phyloP scores from a whole-genome alignment of 92 coral and sea anemone species.

The Palythoa grandiflora region DNA sequence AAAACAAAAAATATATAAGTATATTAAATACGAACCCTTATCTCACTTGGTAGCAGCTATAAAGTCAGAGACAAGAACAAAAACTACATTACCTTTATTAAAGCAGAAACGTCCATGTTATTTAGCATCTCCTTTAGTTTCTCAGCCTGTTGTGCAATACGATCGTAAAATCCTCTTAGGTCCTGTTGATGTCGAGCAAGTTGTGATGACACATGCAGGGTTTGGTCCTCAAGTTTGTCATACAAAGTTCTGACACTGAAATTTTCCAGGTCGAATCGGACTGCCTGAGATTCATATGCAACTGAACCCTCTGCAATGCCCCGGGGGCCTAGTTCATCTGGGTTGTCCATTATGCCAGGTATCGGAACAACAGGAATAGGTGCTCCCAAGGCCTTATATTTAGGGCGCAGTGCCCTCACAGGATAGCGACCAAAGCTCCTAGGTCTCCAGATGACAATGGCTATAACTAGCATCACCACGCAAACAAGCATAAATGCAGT shows the following conservation, averaged over 20 bases:
- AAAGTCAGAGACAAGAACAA: background rate
- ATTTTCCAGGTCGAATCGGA: conserved; percentile 91
- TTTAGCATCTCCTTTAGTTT: conserved; percentile 95
- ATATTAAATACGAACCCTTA: no score
- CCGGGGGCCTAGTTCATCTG: conserved; percentile 91
- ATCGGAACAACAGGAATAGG: conserved; percentile 98
- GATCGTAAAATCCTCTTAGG: conserved; percentile 95
- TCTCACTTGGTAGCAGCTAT: no score
- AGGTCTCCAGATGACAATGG: conserved; percentile 98
- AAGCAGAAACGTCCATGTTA: conserved; percentile 95
- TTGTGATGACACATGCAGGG: conserved; percentile 98
- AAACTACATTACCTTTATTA: conserved; percentile 52
- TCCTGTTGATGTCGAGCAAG: conserved; percentile 98
- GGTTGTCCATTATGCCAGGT: conserved; percentile 92
- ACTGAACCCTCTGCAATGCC: conserved; percentile 95
- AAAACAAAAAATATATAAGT: no score
- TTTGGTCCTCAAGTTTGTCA: conserved; percentile 97
- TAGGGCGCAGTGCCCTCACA: conserved; percentile 89
- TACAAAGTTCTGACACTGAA: conserved; percentile 94
- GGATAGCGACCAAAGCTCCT: conserved; percentile 92
- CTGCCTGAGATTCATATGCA: conserved; percentile 75
- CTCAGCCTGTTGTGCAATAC: conserved; percentile 96
- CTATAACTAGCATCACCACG: conserved; percentile 92
- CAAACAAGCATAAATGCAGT: conserved; percentile 94
- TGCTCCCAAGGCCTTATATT: conserved; percentile 97